Evolutionary conservation across 2,113 vertebrate species (phyloP).

Genomic region (Clarias gariepinus): DNA sequence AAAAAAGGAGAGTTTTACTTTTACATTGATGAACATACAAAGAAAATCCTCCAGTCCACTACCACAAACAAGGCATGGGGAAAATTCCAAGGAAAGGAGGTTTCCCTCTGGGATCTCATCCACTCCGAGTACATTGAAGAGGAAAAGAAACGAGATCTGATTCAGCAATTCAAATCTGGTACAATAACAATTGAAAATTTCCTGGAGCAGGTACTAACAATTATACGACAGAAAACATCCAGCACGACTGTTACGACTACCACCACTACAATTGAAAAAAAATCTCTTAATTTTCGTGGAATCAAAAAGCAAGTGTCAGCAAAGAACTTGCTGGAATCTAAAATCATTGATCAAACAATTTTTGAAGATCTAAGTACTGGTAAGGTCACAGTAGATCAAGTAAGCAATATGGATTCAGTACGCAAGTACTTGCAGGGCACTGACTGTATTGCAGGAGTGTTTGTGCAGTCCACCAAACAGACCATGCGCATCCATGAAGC

Average conservation of each 20-base stretch:
- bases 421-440: slow-evolving; percentile 66
- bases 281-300: slow-evolving; percentile 57
- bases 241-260: slow-evolving; percentile 55
- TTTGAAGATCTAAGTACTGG: slow-evolving; percentile 54
- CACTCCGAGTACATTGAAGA: slow-evolving; percentile 69
- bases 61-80: slow-evolving; percentile 61
- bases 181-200: slow-evolving; percentile 66
- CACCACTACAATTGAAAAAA: background rate
- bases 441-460: slow-evolving; percentile 65
- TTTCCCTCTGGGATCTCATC: slow-evolving; percentile 75
- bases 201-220: slow-evolving; percentile 40
- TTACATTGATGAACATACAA: slow-evolving; percentile 64
- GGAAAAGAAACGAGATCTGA: slow-evolving; percentile 64
- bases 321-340: slow-evolving; percentile 64
- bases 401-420: slow-evolving; percentile 62
- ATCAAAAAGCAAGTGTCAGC: slow-evolving; percentile 67
- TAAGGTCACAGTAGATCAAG: slow-evolving; percentile 52
- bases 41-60: slow-evolving; percentile 56
- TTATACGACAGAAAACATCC: slow-evolving; percentile 62
- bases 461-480: slow-evolving; percentile 66
- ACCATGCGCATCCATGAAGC: slow-evolving; percentile 74
- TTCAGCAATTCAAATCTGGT: slow-evolving; percentile 61
- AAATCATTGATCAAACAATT: slow-evolving; percentile 68
- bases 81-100: slow-evolving; percentile 60
- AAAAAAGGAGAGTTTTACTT: slow-evolving; percentile 66